Base-by-base conservation (phyloP, 2,113 vertebrate species). In the Climacteris rufus region DNA sequence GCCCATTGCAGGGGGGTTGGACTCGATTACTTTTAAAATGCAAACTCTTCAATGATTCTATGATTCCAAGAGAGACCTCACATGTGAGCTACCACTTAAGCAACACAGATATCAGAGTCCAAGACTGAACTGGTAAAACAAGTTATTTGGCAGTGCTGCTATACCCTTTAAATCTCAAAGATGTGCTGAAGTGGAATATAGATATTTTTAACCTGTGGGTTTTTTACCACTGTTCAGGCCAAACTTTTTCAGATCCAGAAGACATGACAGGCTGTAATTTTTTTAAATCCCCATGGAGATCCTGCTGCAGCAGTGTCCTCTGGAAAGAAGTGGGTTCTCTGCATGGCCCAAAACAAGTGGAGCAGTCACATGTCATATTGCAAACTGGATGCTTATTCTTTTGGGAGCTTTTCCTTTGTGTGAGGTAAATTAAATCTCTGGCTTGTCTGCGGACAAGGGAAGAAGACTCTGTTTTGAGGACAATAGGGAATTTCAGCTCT, bases 331-430 rank as follows among this genome's bases (percentile, higher is more conserved):
- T 22, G 4, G 42, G 45, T 63, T 83, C 40, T 89, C 39, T 82
- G 42, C 61, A 18, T 23, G 77, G 82, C 54, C 95, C 63, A 85
- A 89, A 83, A 63, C 70, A 80, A 75, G 85, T 74, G 71, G 64
- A 77, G 22, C 35, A 79, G 42, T 93, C 63, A 83, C 40, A 66
- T 60, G 63, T 93, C 75, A 54, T 54, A 65, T 18, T 90, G 70
- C 54, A 96, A 83, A 96, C 85, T 61, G 33, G 78, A 91, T 83
- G 61, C 74, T 65, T 68, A 70, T 89, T 82, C 93, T 81, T 79
- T 71, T 84, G 94, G 84, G 91, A 96, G 6, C 19, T 47, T 33
- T 83, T 94, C 64, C 66, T 88, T 90, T 91, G 45, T 96, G 78
- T 59, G 64, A 85, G 24, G 66, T 47, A 93, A 94, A 95, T 93